Evolutionary conservation across 2,797 vertebrate species (phyloP).

Genomic region (Gymnoscopelus braueri): DNA sequence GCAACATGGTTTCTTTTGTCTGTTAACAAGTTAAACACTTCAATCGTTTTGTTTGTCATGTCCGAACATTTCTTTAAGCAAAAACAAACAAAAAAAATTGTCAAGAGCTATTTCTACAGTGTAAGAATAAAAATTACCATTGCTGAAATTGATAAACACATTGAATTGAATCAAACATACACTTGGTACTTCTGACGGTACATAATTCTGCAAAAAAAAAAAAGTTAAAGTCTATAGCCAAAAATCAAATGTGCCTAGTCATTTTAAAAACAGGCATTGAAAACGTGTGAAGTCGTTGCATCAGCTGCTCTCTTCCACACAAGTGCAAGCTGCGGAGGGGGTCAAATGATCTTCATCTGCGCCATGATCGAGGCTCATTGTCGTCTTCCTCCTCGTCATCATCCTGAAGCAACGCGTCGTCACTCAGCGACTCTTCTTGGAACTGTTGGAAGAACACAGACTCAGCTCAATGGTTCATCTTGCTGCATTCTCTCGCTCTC

Average conservation of each 20-base stretch:
- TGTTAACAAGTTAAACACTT: constrained; percentile 83
- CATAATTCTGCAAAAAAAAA: constrained; percentile 43
- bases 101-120: constrained; percentile 73
- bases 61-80: constrained; percentile 71
- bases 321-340: constrained; percentile 6
- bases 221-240: constrained; percentile 46
- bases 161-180: constrained; percentile 88
- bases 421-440: constrained; percentile 93
- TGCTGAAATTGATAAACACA: constrained; percentile 82
- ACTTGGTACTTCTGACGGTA: constrained; percentile 74
- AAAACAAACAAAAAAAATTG: constrained; percentile 74
- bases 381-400: constrained; percentile 98
- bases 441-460: constrained; percentile 79
- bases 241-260: constrained; percentile 62
- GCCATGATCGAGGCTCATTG: constrained; percentile 96
- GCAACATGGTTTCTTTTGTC: constrained; percentile 62
- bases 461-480: constrained; percentile 1
- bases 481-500: too few relatives aligned
- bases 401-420: constrained; percentile 94
- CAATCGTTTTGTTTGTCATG: constrained; percentile 63
- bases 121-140: constrained; percentile 78
- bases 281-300: constrained; percentile 51
- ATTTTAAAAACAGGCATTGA: constrained; percentile 54
- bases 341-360: constrained; percentile 88
- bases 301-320: constrained; percentile 42